These are phyloP conservation scores for Conus ventricosus DNA, from an alignment of 1,140 invertebrate species.

Conservation along the genomic window DNA sequence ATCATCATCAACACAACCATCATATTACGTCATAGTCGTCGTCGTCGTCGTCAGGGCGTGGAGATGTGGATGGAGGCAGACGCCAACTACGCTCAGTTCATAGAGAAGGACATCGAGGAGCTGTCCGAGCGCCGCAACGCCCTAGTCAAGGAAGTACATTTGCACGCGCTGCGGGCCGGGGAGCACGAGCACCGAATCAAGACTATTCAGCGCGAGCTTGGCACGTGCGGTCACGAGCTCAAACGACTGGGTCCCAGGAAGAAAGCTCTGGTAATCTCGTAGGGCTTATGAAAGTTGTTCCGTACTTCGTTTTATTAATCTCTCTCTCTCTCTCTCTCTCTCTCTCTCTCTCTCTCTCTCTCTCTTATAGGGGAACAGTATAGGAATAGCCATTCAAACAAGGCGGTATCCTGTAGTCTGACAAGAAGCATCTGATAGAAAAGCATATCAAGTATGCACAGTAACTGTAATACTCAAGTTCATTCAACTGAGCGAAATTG, in stretches of 20 bases:
- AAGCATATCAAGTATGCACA: too few relatives aligned
- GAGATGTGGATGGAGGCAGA: constrained; percentile 61
- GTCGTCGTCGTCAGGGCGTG: constrained; percentile 31
- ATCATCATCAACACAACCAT: background rate
- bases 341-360: too few relatives aligned
- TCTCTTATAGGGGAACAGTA: too few relatives aligned
- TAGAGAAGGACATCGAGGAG: constrained; percentile 56
- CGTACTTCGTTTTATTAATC: too few relatives aligned
- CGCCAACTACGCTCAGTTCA: constrained; percentile 52
- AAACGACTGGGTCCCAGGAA: constrained; percentile 49
- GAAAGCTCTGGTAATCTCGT: constrained; percentile 4
- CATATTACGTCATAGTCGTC: background rate
- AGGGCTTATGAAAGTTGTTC: too few relatives aligned
- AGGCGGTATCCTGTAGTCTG: too few relatives aligned
- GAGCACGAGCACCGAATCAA: constrained; percentile 59
- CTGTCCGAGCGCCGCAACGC: constrained; percentile 50
- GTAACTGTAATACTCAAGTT: too few relatives aligned
- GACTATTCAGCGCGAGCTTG: constrained; percentile 42
- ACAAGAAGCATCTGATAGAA: too few relatives aligned
- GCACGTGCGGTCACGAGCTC: constrained; percentile 45
- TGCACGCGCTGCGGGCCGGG: constrained; percentile 50
- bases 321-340: too few relatives aligned
- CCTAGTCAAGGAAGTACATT: constrained; percentile 43
- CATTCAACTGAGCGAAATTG: too few relatives aligned
- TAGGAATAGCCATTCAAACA: too few relatives aligned